phyloP scores from a whole-genome alignment of 64 coral and sea anemone genomes.

The Stichodactyla mertensii region DNA sequence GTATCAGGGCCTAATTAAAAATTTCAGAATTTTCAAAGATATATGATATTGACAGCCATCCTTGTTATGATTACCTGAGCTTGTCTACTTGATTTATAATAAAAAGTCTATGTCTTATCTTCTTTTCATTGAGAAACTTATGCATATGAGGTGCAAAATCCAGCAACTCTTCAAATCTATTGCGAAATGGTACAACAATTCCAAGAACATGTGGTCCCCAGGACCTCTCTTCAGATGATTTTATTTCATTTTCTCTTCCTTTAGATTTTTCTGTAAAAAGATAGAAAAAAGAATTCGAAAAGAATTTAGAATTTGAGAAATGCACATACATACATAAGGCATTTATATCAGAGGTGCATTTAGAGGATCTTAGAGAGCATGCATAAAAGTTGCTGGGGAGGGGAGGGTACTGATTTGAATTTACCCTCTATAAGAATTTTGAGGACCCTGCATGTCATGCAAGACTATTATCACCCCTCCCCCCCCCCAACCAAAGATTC shows the following conservation, averaged over 20 bases:
- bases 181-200: slow-evolving; percentile 82
- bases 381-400: too few species aligned
- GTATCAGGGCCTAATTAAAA: too few species aligned
- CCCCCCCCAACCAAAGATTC: too few species aligned
- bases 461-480: too few species aligned
- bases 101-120: slow-evolving; percentile 84
- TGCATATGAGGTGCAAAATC: slow-evolving; percentile 97
- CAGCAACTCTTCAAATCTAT: slow-evolving; percentile 96
- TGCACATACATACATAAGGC: too few species aligned
- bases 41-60: neutral
- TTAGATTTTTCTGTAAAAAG: slow-evolving; percentile 2
- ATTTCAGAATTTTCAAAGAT: neutral
- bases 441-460: too few species aligned
- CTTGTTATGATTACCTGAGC: slow-evolving; percentile 51
- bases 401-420: too few species aligned
- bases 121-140: slow-evolving; percentile 83
- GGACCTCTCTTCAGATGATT: neutral
- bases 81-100: slow-evolving; percentile 93
- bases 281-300: neutral
- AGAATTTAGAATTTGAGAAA: neutral
- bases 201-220: slow-evolving; percentile 94
- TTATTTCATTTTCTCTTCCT: slow-evolving; percentile 7
- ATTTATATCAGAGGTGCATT: too few species aligned
- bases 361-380: too few species aligned
- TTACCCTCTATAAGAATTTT: too few species aligned